phyloP scores from a whole-genome alignment of 2,888 invertebrate species.

The Pheosia tremula region DNA sequence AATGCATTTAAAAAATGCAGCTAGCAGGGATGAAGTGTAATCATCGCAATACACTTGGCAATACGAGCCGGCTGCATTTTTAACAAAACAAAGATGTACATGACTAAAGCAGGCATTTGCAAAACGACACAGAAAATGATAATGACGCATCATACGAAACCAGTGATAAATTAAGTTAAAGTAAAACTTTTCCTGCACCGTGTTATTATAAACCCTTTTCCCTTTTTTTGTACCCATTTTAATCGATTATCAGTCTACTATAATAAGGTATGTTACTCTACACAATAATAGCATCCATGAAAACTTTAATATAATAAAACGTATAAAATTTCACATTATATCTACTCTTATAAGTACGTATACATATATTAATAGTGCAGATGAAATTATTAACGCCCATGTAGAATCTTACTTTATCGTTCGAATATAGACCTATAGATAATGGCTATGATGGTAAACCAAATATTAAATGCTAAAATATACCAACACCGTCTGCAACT shows the following conservation, averaged over 20 bases:
- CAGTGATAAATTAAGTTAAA: not conserved
- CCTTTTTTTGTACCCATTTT: no score
- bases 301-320: not conserved
- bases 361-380: not conserved
- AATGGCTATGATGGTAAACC: conserved; percentile 28
- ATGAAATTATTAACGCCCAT: not conserved
- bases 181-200: no score
- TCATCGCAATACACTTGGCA: conserved; percentile 26
- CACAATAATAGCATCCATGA: no score
- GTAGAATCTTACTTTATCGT: not conserved
- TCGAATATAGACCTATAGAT: not conserved
- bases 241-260: no score
- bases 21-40: conserved; percentile 33
- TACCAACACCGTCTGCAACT: conserved; percentile 53
- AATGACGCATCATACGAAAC: conserved; percentile 21
- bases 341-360: conserved; percentile 24
- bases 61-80: conserved; percentile 42
- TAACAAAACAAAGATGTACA: conserved; percentile 41
- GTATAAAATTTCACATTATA: conserved; percentile 10
- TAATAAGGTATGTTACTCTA: no score
- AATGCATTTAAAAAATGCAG: conserved; percentile 62
- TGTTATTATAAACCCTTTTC: not conserved
- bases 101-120: conserved; percentile 32
- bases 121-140: conserved; percentile 14
- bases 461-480: conserved; percentile 59